Conservation (phyloP, 2,888 invertebrate genomes). For the Orthonychiurus folsomi region DNA sequence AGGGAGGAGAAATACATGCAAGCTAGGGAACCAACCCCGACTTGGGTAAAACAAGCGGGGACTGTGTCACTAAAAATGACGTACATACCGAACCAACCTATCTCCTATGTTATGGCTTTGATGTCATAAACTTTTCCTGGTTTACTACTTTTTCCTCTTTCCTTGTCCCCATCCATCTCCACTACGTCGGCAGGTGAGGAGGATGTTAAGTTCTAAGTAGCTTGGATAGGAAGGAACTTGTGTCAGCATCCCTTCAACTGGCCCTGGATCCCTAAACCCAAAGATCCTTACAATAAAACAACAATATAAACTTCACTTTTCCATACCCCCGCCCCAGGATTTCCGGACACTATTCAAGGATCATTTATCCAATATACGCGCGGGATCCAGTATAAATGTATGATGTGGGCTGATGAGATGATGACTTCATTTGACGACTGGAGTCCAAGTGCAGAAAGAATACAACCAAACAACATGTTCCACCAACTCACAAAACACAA, state of each 20-base stretch:
- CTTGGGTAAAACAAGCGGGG: conserved; percentile 14
- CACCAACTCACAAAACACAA: background rate
- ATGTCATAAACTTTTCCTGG: conserved; percentile 22
- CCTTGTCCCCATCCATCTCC: background rate
- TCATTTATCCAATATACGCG: no score
- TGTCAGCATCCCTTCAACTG: no score
- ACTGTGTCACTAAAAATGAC: conserved; percentile 18
- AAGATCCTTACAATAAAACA: background rate
- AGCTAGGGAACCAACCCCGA: background rate
- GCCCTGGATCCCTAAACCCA: background rate
- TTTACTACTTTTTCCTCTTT: conserved; percentile 4
- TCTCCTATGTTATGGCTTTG: conserved; percentile 18
- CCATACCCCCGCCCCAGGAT: background rate
- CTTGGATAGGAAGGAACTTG: no score
- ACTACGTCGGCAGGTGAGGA: background rate
- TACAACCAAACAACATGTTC: background rate
- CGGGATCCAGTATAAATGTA: no score
- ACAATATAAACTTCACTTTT: background rate
- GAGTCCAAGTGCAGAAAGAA: background rate
- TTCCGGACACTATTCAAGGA: background rate
- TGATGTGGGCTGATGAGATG: no score
- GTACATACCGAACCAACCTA: background rate
- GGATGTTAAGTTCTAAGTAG: background rate
- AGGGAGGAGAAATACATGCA: background rate
- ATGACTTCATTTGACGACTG: no score